Evolutionary conservation across 2,888 invertebrate genomes (phyloP).

Genomic region (Coelopa pilipes): DNA sequence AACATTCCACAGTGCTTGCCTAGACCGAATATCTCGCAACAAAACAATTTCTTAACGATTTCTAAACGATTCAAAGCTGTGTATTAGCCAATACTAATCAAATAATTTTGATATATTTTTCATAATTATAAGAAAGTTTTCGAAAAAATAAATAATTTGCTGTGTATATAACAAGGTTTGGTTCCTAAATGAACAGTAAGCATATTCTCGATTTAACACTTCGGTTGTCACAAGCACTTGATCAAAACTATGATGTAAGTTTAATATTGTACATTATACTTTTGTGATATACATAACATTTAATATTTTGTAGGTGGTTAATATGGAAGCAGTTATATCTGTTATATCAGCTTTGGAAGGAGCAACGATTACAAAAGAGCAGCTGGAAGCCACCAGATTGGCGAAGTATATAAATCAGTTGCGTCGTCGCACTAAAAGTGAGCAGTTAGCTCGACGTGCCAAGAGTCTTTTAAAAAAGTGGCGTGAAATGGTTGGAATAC

Average conservation of each 20-base stretch:
- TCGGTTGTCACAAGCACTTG: slow-evolving; percentile 95
- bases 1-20: no score
- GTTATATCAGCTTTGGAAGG: slow-evolving; percentile 95
- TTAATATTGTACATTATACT: background rate
- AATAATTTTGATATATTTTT: no score
- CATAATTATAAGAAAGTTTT: no score
- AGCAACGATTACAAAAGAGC: slow-evolving; percentile 68
- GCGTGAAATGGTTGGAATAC: slow-evolving; percentile 85
- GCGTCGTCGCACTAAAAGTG: slow-evolving; percentile 85
- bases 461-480: slow-evolving; percentile 93
- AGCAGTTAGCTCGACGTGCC: slow-evolving; percentile 85
- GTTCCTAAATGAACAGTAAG: slow-evolving; percentile 77
- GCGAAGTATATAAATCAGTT: slow-evolving; percentile 94
- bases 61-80: no score
- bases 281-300: background rate
- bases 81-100: no score
- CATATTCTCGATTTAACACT: slow-evolving; percentile 90
- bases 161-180: background rate
- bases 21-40: no score
- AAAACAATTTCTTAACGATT: no score
- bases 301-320: slow-evolving; percentile 80
- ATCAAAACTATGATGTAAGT: slow-evolving; percentile 98
- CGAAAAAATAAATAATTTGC: no score
- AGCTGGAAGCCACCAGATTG: slow-evolving; percentile 85
- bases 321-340: slow-evolving; percentile 92